Percentiles rank a stretch among this genome's conserved stretches.
Conservation (phyloP, 1,140 invertebrate species). For the Diorhabda carinulata region DNA sequence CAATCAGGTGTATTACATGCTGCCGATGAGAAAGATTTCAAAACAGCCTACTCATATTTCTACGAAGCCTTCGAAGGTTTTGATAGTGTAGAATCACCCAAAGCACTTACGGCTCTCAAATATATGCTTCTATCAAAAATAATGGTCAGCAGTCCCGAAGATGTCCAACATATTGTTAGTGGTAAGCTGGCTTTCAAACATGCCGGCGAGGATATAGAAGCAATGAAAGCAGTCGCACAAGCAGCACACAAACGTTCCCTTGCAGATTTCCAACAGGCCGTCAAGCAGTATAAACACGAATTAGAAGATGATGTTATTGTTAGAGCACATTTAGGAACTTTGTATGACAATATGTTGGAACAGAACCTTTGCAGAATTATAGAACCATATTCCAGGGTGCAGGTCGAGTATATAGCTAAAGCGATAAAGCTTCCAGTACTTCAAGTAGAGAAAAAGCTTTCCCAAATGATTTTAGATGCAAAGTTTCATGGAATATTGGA, state of each 20-base stretch:
- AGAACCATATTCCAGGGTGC: conserved; percentile 96
- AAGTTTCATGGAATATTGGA: conserved; percentile 96
- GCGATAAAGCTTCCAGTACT: conserved; percentile 84
- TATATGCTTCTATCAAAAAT: conserved; percentile 99
- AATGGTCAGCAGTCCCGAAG: conserved; percentile 93
- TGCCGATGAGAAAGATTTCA: conserved; percentile 98
- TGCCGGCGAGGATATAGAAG: conserved; percentile 91
- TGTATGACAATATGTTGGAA: conserved; percentile 98
- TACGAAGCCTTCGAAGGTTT: conserved; percentile 99
- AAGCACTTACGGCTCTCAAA: conserved; percentile 90
- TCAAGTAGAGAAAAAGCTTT: conserved; percentile 96
- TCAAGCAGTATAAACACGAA: conserved; percentile 84
- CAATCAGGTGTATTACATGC: conserved; percentile 98
- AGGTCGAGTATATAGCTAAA: conserved; percentile 77
- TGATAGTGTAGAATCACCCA: conserved; percentile 89
- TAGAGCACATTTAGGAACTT: conserved; percentile 88
- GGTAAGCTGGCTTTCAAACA: conserved; percentile 97
- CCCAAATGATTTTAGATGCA: conserved; percentile 99
- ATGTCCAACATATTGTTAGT: conserved; percentile 92
- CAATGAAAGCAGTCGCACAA: conserved; percentile 94
- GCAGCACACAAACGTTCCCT: conserved; percentile 95
- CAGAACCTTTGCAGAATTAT: conserved; percentile 98
- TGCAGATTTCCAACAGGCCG: conserved; percentile 88
- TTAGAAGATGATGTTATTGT: conserved; percentile 96
- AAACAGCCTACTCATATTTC: conserved; percentile 99